Conservation (phyloP, 2,888 invertebrate species). For the Amphipoea lucens region DNA sequence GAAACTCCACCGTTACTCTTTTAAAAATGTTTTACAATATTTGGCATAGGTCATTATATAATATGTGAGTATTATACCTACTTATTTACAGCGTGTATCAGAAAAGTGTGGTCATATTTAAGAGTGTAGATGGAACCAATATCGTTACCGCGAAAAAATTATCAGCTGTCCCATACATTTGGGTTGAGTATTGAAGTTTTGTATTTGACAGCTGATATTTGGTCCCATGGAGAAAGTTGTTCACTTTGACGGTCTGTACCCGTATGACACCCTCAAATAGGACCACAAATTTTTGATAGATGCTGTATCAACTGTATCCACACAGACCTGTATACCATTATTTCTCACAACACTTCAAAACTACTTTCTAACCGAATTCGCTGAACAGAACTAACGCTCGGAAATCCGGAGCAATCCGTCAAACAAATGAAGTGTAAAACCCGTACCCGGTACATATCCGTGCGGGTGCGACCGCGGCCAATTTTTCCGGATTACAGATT, state of each 20-base stretch:
- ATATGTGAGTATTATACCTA: too few species aligned
- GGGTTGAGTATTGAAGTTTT: not conserved
- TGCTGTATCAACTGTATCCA: not conserved
- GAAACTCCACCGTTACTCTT: too few species aligned
- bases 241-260: not conserved
- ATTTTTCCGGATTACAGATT: conserved; percentile 85
- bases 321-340: not conserved
- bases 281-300: not conserved
- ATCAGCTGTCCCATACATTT: not conserved
- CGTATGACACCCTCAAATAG: not conserved
- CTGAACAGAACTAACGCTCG: conserved; percentile 45
- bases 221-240: not conserved
- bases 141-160: too few species aligned
- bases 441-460: conserved; percentile 62
- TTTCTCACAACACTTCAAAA: conserved; percentile 1
- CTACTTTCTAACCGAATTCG: not conserved
- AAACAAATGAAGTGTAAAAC: conserved; percentile 81
- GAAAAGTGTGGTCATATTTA: not conserved
- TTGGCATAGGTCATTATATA: too few species aligned
- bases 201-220: not conserved
- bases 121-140: not conserved
- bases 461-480: conserved; percentile 68
- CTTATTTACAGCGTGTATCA: not conserved
- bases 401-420: conserved; percentile 69
- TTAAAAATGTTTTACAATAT: too few species aligned